phyloP scores from a whole-genome alignment of 2,113 vertebrate species.

The Dolichotis patagonum region DNA sequence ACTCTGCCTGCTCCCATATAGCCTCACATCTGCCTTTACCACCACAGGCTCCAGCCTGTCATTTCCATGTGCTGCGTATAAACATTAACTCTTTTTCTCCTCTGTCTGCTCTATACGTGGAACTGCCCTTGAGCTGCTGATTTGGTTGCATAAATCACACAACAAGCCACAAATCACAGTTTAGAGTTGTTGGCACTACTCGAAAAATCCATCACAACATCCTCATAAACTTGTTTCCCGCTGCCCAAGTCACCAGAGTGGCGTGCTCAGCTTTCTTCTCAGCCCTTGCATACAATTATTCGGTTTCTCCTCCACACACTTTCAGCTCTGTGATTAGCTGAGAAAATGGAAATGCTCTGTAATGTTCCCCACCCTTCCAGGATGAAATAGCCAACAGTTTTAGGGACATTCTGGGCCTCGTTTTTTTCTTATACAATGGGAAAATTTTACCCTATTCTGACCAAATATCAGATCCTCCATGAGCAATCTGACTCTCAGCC shows the following conservation, averaged over 20 bases:
- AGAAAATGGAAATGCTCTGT: not conserved
- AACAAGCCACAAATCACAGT: not conserved
- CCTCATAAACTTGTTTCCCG: no score
- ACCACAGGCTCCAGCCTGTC: not conserved
- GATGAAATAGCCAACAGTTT: not conserved
- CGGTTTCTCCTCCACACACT: not conserved
- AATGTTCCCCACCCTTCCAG: not conserved
- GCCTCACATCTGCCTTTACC: not conserved
- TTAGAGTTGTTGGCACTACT: not conserved
- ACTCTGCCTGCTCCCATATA: not conserved
- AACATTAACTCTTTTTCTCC: not conserved
- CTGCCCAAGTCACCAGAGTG: not conserved
- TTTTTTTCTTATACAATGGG: not conserved
- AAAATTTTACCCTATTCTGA: not conserved
- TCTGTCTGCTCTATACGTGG: not conserved
- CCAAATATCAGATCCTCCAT: not conserved
- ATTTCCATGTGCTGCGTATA: not conserved
- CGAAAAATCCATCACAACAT: not conserved
- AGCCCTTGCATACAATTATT: no score
- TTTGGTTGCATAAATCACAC: not conserved
- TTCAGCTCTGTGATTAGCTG: not conserved
- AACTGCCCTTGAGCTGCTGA: not conserved
- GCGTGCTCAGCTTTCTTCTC: not conserved
- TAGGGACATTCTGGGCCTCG: not conserved
- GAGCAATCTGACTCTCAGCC: not conserved